Conservation (phyloP, 2,797 vertebrate species). For the Alcedo quadribrachys region DNA sequence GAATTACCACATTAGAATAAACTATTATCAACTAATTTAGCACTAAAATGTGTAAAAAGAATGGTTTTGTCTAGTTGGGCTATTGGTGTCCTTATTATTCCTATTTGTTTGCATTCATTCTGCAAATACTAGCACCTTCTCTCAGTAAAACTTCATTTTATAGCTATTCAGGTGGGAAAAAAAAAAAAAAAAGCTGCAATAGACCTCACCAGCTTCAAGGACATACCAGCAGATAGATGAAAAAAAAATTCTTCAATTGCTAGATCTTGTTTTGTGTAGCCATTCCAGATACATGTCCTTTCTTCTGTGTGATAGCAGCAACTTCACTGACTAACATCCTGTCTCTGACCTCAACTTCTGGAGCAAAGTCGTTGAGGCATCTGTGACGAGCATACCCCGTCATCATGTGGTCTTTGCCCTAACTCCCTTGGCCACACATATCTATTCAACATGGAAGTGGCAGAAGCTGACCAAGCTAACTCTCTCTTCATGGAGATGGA, state of each 20-base stretch:
- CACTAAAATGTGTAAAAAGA: not conserved
- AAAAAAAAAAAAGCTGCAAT: not conserved
- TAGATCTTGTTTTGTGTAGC: not conserved
- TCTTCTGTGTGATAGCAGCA: not conserved
- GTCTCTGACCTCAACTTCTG: slow-evolving; percentile 44
- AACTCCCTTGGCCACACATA: slow-evolving; percentile 1
- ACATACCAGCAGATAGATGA: not conserved
- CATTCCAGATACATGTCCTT: not conserved
- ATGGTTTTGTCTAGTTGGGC: not conserved
- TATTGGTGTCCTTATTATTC: not conserved
- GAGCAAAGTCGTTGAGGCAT: slow-evolving; percentile 28
- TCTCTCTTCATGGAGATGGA: not conserved
- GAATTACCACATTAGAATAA: not conserved
- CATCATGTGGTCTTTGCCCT: slow-evolving; percentile 58
- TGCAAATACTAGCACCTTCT: not conserved
- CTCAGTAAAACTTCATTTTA: not conserved
- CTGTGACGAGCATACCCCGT: slow-evolving; percentile 49
- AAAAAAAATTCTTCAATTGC: not conserved
- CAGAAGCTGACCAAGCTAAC: not conserved
- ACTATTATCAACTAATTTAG: not conserved
- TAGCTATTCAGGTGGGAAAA: not conserved
- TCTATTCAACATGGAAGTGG: not conserved
- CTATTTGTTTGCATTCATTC: not conserved
- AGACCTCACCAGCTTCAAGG: not conserved
- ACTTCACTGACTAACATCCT: slow-evolving; percentile 53